Conservation (phyloP, 2,888 invertebrate species). For the Hymenopus coronatus region DNA sequence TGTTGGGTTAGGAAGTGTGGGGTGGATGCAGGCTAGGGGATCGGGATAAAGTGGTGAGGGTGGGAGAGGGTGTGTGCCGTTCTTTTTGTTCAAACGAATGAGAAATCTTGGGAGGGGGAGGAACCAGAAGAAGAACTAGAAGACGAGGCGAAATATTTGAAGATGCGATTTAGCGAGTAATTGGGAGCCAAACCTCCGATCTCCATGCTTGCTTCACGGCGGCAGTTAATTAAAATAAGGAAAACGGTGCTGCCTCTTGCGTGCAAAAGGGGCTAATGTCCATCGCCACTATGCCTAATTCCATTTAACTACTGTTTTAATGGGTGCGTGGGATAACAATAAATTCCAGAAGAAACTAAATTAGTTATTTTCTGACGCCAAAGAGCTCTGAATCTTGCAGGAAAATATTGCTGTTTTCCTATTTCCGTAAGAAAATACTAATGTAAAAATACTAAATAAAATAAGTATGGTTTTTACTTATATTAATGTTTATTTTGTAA, state of each 20-base stretch:
- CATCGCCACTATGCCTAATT: background rate
- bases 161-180: constrained; percentile 29
- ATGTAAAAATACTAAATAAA: too few species aligned
- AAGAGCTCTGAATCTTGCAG: too few species aligned
- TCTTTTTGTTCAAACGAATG: constrained; percentile 10
- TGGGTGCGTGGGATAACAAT: too few species aligned
- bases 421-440: too few species aligned
- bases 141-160: constrained; percentile 16
- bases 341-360: too few species aligned
- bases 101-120: constrained; percentile 16
- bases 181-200: constrained; percentile 27
- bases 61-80: background rate
- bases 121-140: background rate
- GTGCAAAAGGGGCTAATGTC: background rate
- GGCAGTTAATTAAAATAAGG: constrained; percentile 31
- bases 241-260: background rate
- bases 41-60: background rate
- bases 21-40: background rate
- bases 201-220: constrained; percentile 1
- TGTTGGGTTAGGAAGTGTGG: background rate
- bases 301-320: background rate
- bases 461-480: too few species aligned
- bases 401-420: too few species aligned
- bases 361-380: too few species aligned
- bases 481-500: too few species aligned